Evolutionary conservation across 2,888 invertebrate species (phyloP), one percentile per base, ranked within the genome.

Genomic region (Melieria crassipennis): DNA sequence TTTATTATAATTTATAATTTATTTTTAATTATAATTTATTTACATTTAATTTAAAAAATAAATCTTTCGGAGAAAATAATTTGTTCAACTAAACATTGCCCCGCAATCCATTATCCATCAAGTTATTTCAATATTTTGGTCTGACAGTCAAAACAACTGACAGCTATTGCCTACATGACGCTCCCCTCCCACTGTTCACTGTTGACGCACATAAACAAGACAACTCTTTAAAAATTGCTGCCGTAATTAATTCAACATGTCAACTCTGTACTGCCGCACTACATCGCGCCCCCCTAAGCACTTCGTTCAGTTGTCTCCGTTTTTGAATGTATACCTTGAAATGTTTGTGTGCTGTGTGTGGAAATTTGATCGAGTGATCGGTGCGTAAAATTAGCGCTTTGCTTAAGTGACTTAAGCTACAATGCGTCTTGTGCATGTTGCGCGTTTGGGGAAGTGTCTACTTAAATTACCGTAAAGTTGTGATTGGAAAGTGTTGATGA

Each of bases 121-220:
- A 10, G 9, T 11, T 50, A 50, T 11, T 50, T 10, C 11, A 50
- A 50, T 50, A 50, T 10, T 50, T 50, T 50, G 50, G 9, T 50
- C 50, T 50, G 11, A 11, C 9, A 50, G 50, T 50, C 80, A 67
- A 30, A 30, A 30, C 30, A 30, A 30, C 30, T 30, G 30, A 30
- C 30, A 30, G 30, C 30, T 30, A 30, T 30, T 30, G 30, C 30
- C 30, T 30, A 3, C 30, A 30, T 30, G 30, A 30, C 30, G 30
- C 30, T 30, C 30, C 30, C 30, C 30, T 30, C 30, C 30, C 30
- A 30, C 30, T 79, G 80, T 82, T 79, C 81, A 77, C 75, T 80
- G 81, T 79, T 82, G 82, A 81, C 79, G 77, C 52, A 45, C 66
- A 50, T 74, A 64, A 63, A 70, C 67, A 64, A 30, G 50, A 13